Conservation (phyloP, 2,888 invertebrate genomes). For the Clostera curtula region DNA sequence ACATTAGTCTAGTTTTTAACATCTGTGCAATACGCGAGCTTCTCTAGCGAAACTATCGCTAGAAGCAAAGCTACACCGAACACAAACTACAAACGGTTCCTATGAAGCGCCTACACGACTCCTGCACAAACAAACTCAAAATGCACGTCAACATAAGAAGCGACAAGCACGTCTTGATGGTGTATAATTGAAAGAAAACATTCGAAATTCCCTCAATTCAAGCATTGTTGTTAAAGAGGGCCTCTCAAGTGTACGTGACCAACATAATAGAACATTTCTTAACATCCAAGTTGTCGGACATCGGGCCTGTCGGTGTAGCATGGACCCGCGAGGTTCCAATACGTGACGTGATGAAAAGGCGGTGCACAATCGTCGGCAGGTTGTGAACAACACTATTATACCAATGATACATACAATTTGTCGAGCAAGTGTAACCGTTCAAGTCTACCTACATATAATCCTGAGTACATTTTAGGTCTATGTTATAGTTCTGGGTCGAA, state of each 20-base stretch:
- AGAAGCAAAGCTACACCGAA: conserved; percentile 1
- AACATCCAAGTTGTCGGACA: conserved; percentile 33
- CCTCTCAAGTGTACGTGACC: conserved; percentile 69
- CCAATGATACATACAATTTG: no score
- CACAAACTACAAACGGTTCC: conserved; percentile 6
- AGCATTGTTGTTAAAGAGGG: conserved; percentile 44
- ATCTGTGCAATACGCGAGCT: no score
- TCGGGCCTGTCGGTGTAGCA: conserved; percentile 50
- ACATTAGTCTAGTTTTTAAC: no score
- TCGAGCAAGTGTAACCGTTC: no score
- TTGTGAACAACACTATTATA: conserved; percentile 68
- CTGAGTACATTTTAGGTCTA: no score
- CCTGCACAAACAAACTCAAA: conserved; percentile 24
- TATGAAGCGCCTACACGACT: conserved; percentile 11
- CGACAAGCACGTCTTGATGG: conserved; percentile 38
- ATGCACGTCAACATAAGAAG: conserved; percentile 24
- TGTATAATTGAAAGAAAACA: conserved; percentile 57
- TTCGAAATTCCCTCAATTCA: conserved; percentile 45
- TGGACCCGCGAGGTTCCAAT: conserved; percentile 41
- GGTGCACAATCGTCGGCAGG: conserved; percentile 50
- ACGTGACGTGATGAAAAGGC: conserved; percentile 64
- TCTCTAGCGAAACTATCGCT: no score
- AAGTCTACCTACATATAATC: no score
- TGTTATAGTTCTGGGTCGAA: no score
- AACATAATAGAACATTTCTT: conserved; percentile 42